These are phyloP conservation scores for Hirtodrosophila histrioides DNA, from an alignment of 2,888 invertebrate genomes.

Conservation along the genomic window DNA sequence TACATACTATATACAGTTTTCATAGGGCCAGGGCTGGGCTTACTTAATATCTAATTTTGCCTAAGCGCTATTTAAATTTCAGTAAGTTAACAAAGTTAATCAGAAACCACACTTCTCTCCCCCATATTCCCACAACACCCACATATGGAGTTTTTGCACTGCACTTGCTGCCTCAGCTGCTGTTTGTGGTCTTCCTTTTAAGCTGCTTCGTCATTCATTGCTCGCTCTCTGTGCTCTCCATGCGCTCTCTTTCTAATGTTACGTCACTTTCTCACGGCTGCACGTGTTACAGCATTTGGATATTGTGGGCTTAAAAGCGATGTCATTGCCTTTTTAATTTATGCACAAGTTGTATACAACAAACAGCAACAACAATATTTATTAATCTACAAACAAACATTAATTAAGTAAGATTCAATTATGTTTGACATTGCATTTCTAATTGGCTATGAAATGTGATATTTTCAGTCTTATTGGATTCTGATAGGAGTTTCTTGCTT, in stretches of 20 bases:
- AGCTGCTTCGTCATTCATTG: conserved; percentile 33
- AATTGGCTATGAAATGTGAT: conserved; percentile 19
- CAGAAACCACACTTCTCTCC: conserved; percentile 4
- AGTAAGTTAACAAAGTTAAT: conserved; percentile 18
- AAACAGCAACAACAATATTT: conserved; percentile 9
- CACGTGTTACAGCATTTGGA: conserved; percentile 50
- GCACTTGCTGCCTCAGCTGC: conserved; percentile 36
- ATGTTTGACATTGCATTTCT: conserved; percentile 21
- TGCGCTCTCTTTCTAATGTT: conserved; percentile 67
- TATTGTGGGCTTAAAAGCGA: conserved; percentile 32
- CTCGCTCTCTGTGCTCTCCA: conserved; percentile 26
- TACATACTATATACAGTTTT: not conserved
- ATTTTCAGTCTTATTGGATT: conserved; percentile 28
- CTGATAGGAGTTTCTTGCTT: not conserved
- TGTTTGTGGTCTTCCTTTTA: conserved; percentile 27
- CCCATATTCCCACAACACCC: conserved; percentile 7
- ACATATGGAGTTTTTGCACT: conserved; percentile 14
- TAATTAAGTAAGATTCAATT: conserved; percentile 2
- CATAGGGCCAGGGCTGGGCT: conserved; percentile 13
- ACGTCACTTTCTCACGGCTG: conserved; percentile 80
- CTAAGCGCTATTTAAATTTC: conserved; percentile 9
- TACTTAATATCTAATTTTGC: conserved; percentile 8
- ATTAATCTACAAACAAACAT: not conserved
- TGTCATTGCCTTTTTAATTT: conserved; percentile 67
- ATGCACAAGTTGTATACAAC: conserved; percentile 36